phyloP scores from a whole-genome alignment of 2,797 vertebrate species.

The Diplodus sargus region DNA sequence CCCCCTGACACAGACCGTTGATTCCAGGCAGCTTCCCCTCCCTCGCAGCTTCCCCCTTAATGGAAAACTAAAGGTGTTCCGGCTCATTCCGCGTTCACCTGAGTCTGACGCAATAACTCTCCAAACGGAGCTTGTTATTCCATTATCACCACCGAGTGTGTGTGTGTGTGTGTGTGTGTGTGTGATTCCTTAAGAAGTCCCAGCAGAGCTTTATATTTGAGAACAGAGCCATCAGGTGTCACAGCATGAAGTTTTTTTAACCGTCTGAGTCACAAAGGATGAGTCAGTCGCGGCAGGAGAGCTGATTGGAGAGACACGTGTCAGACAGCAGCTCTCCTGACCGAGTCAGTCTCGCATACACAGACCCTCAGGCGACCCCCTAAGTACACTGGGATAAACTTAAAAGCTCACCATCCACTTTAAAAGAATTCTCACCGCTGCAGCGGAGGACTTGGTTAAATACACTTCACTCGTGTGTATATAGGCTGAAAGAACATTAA shows the following conservation, averaged over 20 bases:
- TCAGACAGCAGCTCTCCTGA: constrained; percentile 49
- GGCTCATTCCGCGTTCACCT: constrained; percentile 69
- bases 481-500: background rate
- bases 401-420: constrained; percentile 20
- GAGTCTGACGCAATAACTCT: constrained; percentile 59
- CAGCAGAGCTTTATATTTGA: constrained; percentile 45
- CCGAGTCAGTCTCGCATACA: constrained; percentile 18
- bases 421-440: background rate
- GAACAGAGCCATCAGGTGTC: constrained; percentile 62
- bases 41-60: constrained; percentile 56
- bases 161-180: constrained; percentile 21
- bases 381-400: constrained; percentile 26
- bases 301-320: constrained; percentile 57
- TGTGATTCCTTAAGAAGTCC: constrained; percentile 45
- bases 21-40: constrained; percentile 53
- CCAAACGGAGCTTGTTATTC: constrained; percentile 68
- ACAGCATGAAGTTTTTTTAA: constrained; percentile 38
- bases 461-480: background rate
- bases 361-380: constrained; percentile 30
- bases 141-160: constrained; percentile 61
- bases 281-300: constrained; percentile 39
- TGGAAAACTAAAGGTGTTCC: constrained; percentile 77
- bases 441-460: constrained; percentile 10
- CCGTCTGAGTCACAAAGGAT: constrained; percentile 48
- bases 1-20: constrained; percentile 58